Percentiles rank a stretch among this genome's conserved stretches.
These are phyloP conservation scores for Lydus trimaculatus DNA, from an alignment of 2,888 invertebrate species.

Conservation along the genomic window DNA sequence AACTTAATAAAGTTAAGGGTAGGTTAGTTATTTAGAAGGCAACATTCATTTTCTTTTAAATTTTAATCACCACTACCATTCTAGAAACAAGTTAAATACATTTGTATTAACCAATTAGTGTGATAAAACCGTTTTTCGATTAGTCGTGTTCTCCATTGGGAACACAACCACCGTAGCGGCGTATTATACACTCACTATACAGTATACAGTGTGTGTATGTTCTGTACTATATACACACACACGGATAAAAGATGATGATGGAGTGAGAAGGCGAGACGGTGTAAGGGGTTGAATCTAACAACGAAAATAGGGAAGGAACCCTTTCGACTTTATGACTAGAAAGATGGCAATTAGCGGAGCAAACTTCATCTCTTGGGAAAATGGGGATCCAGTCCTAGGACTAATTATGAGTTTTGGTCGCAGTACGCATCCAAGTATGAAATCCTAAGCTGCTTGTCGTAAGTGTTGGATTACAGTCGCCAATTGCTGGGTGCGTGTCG, in stretches of 20 bases:
- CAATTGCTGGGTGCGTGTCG: slow-evolving; percentile 58
- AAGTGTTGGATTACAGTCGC: slow-evolving; percentile 58
- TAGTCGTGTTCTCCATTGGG: not conserved
- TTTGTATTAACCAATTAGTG: slow-evolving; percentile 8
- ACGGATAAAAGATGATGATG: not conserved
- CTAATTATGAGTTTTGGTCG: slow-evolving; percentile 52
- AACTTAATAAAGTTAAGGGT: not conserved
- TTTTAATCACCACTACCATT: not conserved
- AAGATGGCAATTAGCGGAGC: slow-evolving; percentile 52
- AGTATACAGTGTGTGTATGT: not conserved
- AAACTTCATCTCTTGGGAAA: slow-evolving; percentile 42
- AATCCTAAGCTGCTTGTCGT: slow-evolving; percentile 59
- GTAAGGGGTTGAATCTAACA: not conserved
- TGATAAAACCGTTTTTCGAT: slow-evolving; percentile 9
- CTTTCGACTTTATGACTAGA: slow-evolving; percentile 51
- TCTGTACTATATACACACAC: not conserved
- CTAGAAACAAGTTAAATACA: slow-evolving; percentile 4
- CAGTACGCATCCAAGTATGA: slow-evolving; percentile 48
- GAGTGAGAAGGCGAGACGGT: not conserved
- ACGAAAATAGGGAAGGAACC: slow-evolving; percentile 33
- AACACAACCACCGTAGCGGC: not conserved
- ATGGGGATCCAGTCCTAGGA: slow-evolving; percentile 40
- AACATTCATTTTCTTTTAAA: slow-evolving; percentile 1
- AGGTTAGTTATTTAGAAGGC: not conserved
- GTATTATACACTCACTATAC: not conserved